phyloP scores from a whole-genome alignment of 1,140 invertebrate genomes.

The Meteorus sp. region DNA sequence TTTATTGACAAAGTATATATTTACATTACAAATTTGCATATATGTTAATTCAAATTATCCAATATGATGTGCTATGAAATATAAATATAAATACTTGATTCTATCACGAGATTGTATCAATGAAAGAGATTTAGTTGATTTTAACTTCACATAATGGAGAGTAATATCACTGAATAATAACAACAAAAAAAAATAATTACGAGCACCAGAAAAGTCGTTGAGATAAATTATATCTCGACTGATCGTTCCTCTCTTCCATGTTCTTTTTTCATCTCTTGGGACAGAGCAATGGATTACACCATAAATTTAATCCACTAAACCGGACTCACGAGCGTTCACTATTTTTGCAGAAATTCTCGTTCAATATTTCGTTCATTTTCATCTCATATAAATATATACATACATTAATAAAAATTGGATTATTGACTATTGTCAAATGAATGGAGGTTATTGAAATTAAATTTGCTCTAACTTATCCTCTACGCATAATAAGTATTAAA shows the following conservation, averaged over 20 bases:
- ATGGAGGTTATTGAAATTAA: neutral
- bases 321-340: neutral
- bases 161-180: slow-evolving; percentile 23
- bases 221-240: slow-evolving; percentile 22
- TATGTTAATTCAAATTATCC: too few relatives aligned
- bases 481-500: too few relatives aligned
- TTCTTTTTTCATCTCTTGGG: too few relatives aligned
- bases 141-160: slow-evolving; percentile 6
- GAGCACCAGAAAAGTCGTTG: slow-evolving; percentile 15
- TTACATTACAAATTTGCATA: too few relatives aligned
- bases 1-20: too few relatives aligned
- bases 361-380: neutral
- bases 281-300: too few relatives aligned
- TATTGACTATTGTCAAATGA: neutral
- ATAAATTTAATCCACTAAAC: neutral
- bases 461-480: too few relatives aligned
- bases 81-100: too few relatives aligned
- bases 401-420: too few relatives aligned
- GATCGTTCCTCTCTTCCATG: slow-evolving; percentile 9
- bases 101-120: slow-evolving; percentile 4
- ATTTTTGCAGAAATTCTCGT: neutral
- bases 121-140: slow-evolving; percentile 10
- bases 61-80: too few relatives aligned
- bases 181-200: slow-evolving; percentile 14
- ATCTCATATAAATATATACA: too few relatives aligned